Percentiles rank a stretch among this genome's conserved stretches.
Conservation (phyloP, 1,140 invertebrate species). For the Meloidogyne chitwoodi region DNA sequence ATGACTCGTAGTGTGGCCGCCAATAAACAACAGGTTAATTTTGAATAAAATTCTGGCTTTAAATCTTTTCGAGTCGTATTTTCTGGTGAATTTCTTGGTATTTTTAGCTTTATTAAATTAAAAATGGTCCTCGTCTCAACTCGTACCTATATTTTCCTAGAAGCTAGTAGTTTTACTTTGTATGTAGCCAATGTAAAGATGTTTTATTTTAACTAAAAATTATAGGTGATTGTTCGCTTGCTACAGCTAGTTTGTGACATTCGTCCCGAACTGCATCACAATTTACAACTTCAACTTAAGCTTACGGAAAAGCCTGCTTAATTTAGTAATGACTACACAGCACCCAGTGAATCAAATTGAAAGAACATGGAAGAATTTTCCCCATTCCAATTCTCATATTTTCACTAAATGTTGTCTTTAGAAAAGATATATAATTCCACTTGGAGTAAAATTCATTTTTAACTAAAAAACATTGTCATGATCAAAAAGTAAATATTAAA, state of each 20-base stretch:
- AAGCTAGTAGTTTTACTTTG: too few species aligned
- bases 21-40: constrained; percentile 58
- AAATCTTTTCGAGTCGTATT: too few species aligned
- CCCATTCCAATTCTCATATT: neutral
- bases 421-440: neutral
- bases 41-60: too few species aligned
- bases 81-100: too few species aligned
- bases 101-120: too few species aligned
- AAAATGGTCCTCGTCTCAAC: too few species aligned
- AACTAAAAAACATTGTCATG: too few species aligned
- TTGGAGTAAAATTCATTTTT: neutral
- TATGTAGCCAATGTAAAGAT: too few species aligned
- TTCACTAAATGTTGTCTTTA: neutral
- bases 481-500: too few species aligned
- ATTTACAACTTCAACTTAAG: constrained; percentile 63
- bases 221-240: constrained; percentile 72
- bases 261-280: constrained; percentile 80
- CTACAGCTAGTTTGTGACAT: constrained; percentile 80
- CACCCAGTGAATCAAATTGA: neutral
- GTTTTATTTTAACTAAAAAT: constrained; percentile 61
- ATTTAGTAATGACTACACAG: neutral
- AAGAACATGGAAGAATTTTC: neutral
- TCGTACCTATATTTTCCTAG: too few species aligned
- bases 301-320: constrained; percentile 24
- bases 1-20: constrained; percentile 51